Conservation (phyloP, 2,113 vertebrate genomes). For the Tretioscincus oriximinensis region DNA sequence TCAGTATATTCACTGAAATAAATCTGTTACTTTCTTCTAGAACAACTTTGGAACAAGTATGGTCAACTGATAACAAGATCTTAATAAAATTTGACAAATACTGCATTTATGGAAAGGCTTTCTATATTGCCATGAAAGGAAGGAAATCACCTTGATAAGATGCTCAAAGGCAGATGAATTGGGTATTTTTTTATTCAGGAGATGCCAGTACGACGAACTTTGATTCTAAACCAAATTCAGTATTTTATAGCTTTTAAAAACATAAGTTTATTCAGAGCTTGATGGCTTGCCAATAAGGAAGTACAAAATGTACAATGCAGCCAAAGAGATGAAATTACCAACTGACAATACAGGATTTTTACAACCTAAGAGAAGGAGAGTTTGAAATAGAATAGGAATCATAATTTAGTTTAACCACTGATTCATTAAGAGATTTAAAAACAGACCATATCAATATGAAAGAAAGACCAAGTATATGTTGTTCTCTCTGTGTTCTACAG, state of each 20-base stretch:
- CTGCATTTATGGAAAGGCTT: too few species aligned
- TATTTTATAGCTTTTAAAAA: background rate
- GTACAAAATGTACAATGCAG: background rate
- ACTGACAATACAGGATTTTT: slow-evolving; percentile 1
- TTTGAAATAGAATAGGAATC: background rate
- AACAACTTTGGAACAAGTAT: too few species aligned
- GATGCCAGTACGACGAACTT: background rate
- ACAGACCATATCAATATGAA: background rate
- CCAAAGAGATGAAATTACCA: background rate
- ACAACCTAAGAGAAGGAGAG: background rate
- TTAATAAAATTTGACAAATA: too few species aligned
- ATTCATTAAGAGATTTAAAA: background rate
- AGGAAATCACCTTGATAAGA: too few species aligned
- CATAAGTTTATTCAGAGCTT: background rate
- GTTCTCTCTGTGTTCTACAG: too few species aligned
- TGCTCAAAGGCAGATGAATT: too few species aligned
- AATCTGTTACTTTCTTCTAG: too few species aligned
- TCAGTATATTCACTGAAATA: too few species aligned
- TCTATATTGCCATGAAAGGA: background rate
- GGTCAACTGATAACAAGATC: too few species aligned
- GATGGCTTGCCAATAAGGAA: background rate
- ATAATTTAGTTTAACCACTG: background rate
- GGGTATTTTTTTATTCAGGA: too few species aligned
- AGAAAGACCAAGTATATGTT: background rate
- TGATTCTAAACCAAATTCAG: background rate